These are phyloP conservation scores for Genyomyrus donnyi DNA, from an alignment of 2,113 vertebrate species.

Conservation along the genomic window DNA sequence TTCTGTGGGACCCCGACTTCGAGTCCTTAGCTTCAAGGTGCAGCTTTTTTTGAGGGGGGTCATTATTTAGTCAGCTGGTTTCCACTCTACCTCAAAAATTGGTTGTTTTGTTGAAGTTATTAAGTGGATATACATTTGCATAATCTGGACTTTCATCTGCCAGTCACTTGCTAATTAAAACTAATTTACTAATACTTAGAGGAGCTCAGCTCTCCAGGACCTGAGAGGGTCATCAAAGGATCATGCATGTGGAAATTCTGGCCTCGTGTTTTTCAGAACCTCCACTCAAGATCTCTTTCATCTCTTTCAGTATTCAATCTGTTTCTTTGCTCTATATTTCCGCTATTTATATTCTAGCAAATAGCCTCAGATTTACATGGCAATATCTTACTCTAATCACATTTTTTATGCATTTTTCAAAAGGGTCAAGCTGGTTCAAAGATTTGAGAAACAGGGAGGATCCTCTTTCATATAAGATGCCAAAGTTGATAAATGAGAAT, in stretches of 20 bases:
- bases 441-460: not conserved
- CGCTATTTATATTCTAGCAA: not conserved
- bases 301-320: not conserved
- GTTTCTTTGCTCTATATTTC: not conserved
- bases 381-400: constrained; percentile 5
- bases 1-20: not conserved
- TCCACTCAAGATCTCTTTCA: not conserved
- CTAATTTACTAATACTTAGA: not conserved
- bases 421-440: not conserved
- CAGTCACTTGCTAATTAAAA: not conserved
- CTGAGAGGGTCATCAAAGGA: not conserved
- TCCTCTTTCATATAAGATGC: not conserved
- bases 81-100: not conserved
- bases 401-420: not conserved
- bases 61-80: not conserved
- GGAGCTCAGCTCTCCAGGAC: not conserved
- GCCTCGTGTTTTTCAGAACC: not conserved
- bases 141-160: not conserved
- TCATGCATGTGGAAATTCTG: not conserved
- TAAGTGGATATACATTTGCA: not conserved
- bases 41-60: not conserved
- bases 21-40: not conserved
- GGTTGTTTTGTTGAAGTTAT: not conserved
- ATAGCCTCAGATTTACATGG: not conserved
- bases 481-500: constrained; percentile 12